Evolutionary conservation across 2,888 invertebrate genomes (phyloP), one percentile per base, ranked within the genome.

Genomic region (Cenopis cana): DNA sequence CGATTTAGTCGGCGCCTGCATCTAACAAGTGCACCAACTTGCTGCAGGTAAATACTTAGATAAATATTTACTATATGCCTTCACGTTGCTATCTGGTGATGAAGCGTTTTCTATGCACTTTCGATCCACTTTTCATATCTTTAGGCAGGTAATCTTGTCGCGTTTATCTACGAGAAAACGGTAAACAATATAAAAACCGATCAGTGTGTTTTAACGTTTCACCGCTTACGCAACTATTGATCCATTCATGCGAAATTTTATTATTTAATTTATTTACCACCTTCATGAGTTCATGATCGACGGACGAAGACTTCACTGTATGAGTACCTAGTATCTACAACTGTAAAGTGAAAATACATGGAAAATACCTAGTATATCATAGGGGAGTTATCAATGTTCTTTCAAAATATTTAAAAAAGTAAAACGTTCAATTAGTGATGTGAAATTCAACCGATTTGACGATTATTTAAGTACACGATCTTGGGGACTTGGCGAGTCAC

Each of bases 1-100:
- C 52, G 64, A 69, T 57, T 69, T 69, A 69, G 69, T 69, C 69
- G 69, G 64, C 69, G 69, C 69, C 59, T 38, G 64, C 64, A 41
- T 69, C 69, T 18, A 54, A 20, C 54, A 41, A 33, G 64, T 65
- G 64, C 64, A 52, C 36, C 50, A 59, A 65, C 64, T 57, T 50
- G 52, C 41, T 65, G 64, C 69, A 69, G 69, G 69, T 69, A 69
- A 69, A n/a, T n/a, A n/a, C n/a, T n/a, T n/a, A 69, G 2, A 29
- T 59, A 33, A 33, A 36, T 55, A 1, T 36, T 54, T 52, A 20
- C 52, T 64, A n/a, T 18, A 50, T 36, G 49, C 57, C 64, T 57
- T 29, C 6, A 57, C 50, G 64, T 59, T 33, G 33, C 20, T 57
- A 59, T 64, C 64, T 59, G 38, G 38, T 52, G 52, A 65, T 57